phyloP scores from a whole-genome alignment of 2,888 invertebrate species.

The Gandaritis pyraliata region DNA sequence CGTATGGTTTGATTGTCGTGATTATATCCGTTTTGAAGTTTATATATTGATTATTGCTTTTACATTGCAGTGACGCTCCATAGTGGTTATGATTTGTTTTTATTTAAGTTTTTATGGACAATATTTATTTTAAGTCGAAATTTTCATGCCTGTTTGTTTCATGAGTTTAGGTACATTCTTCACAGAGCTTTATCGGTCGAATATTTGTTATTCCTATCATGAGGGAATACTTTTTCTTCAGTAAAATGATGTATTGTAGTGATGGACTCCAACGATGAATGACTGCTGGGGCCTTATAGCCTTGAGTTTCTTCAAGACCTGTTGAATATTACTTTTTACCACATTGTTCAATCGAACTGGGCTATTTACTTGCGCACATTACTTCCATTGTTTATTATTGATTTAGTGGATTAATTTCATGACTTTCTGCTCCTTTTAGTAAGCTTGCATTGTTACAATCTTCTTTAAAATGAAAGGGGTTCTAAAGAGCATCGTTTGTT shows the following conservation, averaged over 20 bases:
- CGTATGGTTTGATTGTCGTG: not conserved
- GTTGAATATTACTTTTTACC: constrained; percentile 59
- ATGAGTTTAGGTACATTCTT: not conserved
- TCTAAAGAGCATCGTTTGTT: no score
- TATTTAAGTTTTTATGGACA: not conserved
- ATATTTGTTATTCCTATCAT: not conserved
- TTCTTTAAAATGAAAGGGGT: no score
- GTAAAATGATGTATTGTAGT: no score
- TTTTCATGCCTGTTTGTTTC: not conserved
- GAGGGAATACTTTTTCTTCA: not conserved
- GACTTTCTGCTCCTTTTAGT: no score
- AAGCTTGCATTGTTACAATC: no score
- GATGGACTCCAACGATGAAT: not conserved
- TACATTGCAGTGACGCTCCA: not conserved
- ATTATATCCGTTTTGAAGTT: not conserved
- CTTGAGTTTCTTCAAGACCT: constrained; percentile 20
- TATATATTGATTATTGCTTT: not conserved
- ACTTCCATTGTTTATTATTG: no score
- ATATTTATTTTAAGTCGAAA: not conserved
- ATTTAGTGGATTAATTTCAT: no score
- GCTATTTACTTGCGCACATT: constrained; percentile 65
- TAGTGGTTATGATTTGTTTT: not conserved
- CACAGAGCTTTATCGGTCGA: not conserved
- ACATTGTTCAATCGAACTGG: constrained; percentile 70
- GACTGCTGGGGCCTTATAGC: not conserved